These are phyloP conservation scores for Orthonyx spaldingii DNA, from an alignment of 2,113 vertebrate genomes.

Conservation along the genomic window DNA sequence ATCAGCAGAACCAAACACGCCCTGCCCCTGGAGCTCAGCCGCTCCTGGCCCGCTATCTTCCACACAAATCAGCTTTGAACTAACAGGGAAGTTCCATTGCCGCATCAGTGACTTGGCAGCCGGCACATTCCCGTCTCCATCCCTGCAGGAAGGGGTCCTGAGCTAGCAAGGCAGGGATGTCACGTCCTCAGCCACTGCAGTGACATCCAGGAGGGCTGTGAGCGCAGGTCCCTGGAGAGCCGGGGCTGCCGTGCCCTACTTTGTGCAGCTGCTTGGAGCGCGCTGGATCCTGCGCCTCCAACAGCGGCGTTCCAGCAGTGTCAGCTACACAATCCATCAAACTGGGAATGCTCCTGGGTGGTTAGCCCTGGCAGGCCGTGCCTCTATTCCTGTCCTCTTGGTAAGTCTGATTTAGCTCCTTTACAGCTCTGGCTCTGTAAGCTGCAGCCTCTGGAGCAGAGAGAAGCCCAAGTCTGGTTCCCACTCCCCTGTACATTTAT, in stretches of 20 bases:
- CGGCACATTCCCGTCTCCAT: fast-evolving
- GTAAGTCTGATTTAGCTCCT: not conserved
- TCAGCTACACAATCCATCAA: not conserved
- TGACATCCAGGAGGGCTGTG: not conserved
- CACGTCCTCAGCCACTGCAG: not conserved
- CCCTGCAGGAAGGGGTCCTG: not conserved
- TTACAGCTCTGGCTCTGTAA: not conserved
- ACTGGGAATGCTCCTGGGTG: not conserved
- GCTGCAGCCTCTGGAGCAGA: not conserved
- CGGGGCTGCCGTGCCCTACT: not conserved
- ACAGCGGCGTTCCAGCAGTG: not conserved
- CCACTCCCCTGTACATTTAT: not conserved
- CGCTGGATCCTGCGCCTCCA: not conserved
- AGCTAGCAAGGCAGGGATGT: not conserved
- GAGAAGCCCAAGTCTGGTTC: not conserved
- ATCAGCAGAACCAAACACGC: not conserved
- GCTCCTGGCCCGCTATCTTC: not conserved
- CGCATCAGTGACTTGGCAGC: not conserved
- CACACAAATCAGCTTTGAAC: not conserved
- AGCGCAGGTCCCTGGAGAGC: not conserved
- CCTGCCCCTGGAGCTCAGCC: not conserved
- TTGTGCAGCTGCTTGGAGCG: not conserved
- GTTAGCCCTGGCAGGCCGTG: fast-evolving
- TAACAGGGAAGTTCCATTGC: not conserved
- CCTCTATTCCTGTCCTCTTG: not conserved